These are phyloP conservation scores for Gavia stellata DNA, from an alignment of 2,113 vertebrate genomes.

Conservation along the genomic window DNA sequence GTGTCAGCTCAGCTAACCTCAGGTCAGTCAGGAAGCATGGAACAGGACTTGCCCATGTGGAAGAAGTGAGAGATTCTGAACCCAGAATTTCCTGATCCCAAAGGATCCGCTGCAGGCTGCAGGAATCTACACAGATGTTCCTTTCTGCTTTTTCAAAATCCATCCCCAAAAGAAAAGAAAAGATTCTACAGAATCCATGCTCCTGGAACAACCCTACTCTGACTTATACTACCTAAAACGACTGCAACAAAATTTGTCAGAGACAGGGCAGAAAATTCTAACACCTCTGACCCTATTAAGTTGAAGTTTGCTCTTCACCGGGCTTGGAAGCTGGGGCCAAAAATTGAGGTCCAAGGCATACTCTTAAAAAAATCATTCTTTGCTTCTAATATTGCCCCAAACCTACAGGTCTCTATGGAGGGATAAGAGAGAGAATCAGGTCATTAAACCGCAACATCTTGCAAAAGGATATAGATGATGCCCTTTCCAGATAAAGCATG, in stretches of 20 bases:
- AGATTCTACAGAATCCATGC: background rate
- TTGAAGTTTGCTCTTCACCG: background rate
- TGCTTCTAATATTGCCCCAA: background rate
- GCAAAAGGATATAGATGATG: background rate
- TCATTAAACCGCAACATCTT: background rate
- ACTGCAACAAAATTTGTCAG: background rate
- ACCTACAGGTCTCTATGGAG: background rate
- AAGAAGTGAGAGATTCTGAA: background rate
- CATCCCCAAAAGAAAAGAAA: background rate
- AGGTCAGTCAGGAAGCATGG: background rate
- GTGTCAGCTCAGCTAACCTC: background rate
- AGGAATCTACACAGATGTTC: background rate
- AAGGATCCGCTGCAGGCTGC: background rate
- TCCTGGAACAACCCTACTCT: background rate
- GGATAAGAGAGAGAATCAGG: background rate
- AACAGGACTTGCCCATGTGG: background rate
- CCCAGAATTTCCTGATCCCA: background rate
- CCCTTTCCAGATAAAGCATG: background rate
- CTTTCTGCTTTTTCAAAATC: background rate
- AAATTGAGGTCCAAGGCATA: background rate
- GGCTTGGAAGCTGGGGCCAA: background rate
- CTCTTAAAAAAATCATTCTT: background rate
- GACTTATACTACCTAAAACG: background rate
- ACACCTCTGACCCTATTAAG: background rate
- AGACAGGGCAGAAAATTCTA: background rate